Percentiles rank a stretch among this genome's conserved stretches.
Evolutionary conservation across 1,140 invertebrate species (phyloP).

Genomic region (Babylonia areolata): DNA sequence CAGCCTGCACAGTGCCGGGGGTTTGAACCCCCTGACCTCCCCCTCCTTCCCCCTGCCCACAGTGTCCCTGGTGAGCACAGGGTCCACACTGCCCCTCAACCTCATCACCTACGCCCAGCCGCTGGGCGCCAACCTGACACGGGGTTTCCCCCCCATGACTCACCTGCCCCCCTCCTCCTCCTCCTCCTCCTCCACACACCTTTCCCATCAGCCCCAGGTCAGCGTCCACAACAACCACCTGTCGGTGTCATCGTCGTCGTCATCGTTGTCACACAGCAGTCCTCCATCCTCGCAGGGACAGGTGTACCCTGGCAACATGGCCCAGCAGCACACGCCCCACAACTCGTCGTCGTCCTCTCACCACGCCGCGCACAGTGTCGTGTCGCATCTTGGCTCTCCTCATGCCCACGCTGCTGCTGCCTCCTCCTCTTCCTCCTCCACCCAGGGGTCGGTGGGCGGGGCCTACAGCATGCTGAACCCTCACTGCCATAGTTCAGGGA

Average conservation of each 20-base stretch:
- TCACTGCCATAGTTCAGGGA: neutral
- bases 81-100: neutral
- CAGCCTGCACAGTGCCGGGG: neutral
- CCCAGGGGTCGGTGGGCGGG: neutral
- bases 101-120: constrained; percentile 35
- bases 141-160: constrained; percentile 28
- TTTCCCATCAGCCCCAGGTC: constrained; percentile 3
- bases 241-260: too few species aligned
- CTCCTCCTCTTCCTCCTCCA: neutral
- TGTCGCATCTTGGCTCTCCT: neutral
- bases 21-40: neutral
- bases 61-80: constrained; percentile 1
- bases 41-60: neutral
- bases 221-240: neutral
- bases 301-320: too few species aligned
- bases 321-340: too few species aligned
- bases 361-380: neutral
- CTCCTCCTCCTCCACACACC: neutral
- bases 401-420: neutral
- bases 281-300: too few species aligned
- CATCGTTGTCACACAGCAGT: too few species aligned
- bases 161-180: constrained; percentile 19
- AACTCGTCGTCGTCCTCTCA: neutral
- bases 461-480: neutral
- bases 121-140: constrained; percentile 1